phyloP scores from a whole-genome alignment of 1,140 invertebrate species.

The Drosophila grimshawi region DNA sequence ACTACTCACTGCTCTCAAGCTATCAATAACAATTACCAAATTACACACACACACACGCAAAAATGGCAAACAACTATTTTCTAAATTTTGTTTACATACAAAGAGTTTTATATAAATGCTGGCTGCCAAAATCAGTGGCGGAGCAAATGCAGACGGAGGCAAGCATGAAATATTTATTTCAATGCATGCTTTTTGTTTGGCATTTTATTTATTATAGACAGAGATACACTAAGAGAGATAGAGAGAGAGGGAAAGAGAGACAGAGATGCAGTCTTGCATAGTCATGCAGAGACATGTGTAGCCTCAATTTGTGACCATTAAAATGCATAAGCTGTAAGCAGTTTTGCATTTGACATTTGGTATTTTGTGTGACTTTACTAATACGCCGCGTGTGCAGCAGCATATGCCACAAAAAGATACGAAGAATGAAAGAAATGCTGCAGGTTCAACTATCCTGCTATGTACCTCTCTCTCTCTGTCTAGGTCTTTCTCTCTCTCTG shows the following conservation, averaged over 20 bases:
- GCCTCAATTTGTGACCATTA: constrained; percentile 78
- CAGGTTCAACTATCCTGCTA: not conserved
- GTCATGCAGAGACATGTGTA: not conserved
- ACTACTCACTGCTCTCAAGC: not conserved
- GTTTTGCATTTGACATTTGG: constrained; percentile 65
- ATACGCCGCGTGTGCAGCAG: constrained; percentile 41
- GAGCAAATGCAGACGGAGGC: constrained; percentile 28
- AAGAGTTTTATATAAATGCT: not conserved
- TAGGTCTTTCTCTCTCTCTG: not conserved
- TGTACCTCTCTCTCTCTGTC: constrained; percentile 1
- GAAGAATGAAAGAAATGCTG: not conserved
- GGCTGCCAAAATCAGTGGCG: constrained; percentile 39
- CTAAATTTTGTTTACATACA: not conserved
- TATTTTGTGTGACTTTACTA: constrained; percentile 33
- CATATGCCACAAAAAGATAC: not conserved
- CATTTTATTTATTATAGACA: constrained; percentile 49
- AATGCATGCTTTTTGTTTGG: constrained; percentile 41
- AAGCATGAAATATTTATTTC: constrained; percentile 51
- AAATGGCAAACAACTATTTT: not conserved
- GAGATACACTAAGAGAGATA: not conserved
- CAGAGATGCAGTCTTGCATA: no score
- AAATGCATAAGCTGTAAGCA: constrained; percentile 74
- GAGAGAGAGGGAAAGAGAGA: not conserved
- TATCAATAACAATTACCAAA: constrained; percentile 8
- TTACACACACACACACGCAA: not conserved